Evolutionary conservation across 2,797 vertebrate genomes (phyloP), one percentile per base, ranked within the genome.

Genomic region (Dermochelys coriacea): DNA sequence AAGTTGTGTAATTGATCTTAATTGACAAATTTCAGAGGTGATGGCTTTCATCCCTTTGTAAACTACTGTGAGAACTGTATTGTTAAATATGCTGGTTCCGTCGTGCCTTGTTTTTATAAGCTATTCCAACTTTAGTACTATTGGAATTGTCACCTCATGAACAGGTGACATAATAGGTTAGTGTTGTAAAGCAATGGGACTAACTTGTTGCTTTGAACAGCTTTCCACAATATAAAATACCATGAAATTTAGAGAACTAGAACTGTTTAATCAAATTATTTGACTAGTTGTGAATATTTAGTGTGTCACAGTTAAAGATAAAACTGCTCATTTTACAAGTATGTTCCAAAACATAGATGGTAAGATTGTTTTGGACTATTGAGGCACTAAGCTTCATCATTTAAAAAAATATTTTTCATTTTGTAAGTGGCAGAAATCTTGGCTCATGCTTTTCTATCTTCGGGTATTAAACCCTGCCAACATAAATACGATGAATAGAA

Each of bases 401-500:
- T 85, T 21, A 41, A 6, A 5, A 68, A 37, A 21, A 68, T 19
- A n/a, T 21, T 37, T 85, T 82, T n/a, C 92, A 2, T 8, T 8
- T 51, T 54, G 87, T 90, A 45, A 85, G 6, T 3, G 12, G 4
- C 21, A 75, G 89, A 90, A 83, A 81, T 34, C 68, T 21, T 34
- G 83, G 5, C 59, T 86, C 52, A 45, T 61, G 23, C 54, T 85
- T 84, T 85, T 16, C 77, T 88, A 78, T 64, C n/a, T 91, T 86
- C 19, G 37, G 78, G 71, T 90, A 19, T 68, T 68, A 47, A 81
- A 4, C 81, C 88, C 21, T 8, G 86, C 71, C 83, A 91, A 89
- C 55, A 37, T 37, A 92, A 93, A 89, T 31, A 64, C n/a, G 52
- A 57, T 89, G 86, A 90, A 93, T 41, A 84, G 79, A 95, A 68